These are phyloP conservation scores for Miichthys miiuy DNA, from an alignment of 2,797 vertebrate species.

Conservation along the genomic window DNA sequence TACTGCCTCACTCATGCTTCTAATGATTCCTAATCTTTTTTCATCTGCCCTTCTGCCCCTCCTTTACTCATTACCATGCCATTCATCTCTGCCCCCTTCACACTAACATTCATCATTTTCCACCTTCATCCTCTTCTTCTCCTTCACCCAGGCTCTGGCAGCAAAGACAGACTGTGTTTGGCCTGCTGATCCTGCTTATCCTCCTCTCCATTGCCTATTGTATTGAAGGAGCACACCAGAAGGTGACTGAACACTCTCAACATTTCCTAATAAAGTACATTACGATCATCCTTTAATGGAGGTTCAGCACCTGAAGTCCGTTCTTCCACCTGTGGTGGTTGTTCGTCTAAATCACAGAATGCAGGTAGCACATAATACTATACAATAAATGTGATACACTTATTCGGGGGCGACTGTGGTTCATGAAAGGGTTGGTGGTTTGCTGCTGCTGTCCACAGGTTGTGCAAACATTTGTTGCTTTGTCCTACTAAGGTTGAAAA, in stretches of 20 bases:
- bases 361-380: not conserved
- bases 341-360: not conserved
- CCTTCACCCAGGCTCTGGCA: slow-evolving; percentile 65
- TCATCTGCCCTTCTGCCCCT: not conserved
- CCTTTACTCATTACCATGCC: not conserved
- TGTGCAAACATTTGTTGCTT: not conserved
- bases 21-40: slow-evolving; percentile 16
- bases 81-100: not conserved
- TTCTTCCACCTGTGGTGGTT: not conserved
- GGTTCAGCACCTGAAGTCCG: not conserved
- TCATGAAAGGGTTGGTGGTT: not conserved
- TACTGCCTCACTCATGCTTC: slow-evolving; percentile 5
- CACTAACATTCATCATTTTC: not conserved
- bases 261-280: not conserved
- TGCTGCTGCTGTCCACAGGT: not conserved
- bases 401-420: not conserved
- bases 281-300: not conserved
- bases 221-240: slow-evolving; percentile 71
- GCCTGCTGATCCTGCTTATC: slow-evolving; percentile 64
- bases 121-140: slow-evolving; percentile 27
- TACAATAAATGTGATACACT: not conserved
- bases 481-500: not conserved
- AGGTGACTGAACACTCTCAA: slow-evolving; percentile 56
- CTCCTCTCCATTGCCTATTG: slow-evolving; percentile 63
- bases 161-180: slow-evolving; percentile 66